Conservation (phyloP, 1,140 invertebrate species). For the Thrips palmi region DNA sequence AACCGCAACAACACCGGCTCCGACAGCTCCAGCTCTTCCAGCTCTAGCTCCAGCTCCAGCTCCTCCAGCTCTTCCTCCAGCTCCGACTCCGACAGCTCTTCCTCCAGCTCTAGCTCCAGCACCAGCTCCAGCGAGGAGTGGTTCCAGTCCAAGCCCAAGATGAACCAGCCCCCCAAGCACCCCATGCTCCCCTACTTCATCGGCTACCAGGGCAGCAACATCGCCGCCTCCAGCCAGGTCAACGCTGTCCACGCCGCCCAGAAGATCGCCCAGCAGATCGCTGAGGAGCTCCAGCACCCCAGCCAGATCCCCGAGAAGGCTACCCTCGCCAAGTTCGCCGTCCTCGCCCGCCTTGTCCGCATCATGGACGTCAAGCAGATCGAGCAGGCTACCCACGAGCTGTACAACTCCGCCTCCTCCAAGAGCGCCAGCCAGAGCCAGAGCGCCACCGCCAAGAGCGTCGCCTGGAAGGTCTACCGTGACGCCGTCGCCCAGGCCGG, state of each 20-base stretch:
- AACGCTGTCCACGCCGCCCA: constrained; percentile 23
- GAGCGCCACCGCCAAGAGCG: constrained; percentile 12
- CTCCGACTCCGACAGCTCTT: constrained; percentile 15
- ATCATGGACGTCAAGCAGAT: constrained; percentile 37
- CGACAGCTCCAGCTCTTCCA: constrained; percentile 8
- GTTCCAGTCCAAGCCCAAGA: constrained; percentile 24
- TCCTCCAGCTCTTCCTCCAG: constrained; percentile 14
- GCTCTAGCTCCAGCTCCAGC: constrained; percentile 6
- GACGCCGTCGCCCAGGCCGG: constrained; percentile 42
- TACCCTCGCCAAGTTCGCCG: constrained; percentile 37
- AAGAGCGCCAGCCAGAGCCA: constrained; percentile 13
- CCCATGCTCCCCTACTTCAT: constrained; percentile 29
- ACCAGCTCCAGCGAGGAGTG: constrained; percentile 17
- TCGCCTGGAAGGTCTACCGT: constrained; percentile 30
- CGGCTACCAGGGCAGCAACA: constrained; percentile 28
- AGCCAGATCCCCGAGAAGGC: constrained; percentile 31
- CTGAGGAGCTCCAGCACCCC: constrained; percentile 31
- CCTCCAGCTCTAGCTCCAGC: constrained; percentile 2
- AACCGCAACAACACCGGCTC: constrained; percentile 5
- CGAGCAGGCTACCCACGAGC: constrained; percentile 22
- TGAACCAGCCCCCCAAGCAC: constrained; percentile 24
- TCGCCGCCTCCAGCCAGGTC: constrained; percentile 21
- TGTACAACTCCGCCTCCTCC: constrained; percentile 23
- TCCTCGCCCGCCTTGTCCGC: constrained; percentile 31
- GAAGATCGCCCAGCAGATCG: constrained; percentile 32